phyloP scores from a whole-genome alignment of 2,113 vertebrate species.

The Chaetorhynchus papuensis region DNA sequence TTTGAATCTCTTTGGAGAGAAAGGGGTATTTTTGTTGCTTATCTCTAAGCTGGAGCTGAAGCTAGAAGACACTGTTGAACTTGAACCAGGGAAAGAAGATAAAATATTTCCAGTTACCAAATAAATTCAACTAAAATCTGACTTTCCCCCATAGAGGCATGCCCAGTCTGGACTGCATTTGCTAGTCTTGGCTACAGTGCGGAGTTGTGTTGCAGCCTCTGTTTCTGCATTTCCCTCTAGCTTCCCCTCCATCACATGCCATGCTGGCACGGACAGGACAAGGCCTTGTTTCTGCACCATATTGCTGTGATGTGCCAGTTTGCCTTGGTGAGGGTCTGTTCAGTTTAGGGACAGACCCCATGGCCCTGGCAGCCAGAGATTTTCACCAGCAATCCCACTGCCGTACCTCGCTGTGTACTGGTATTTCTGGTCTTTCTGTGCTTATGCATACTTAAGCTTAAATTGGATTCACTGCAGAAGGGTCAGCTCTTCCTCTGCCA shows the following conservation, averaged over 20 bases:
- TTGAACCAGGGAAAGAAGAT: neutral
- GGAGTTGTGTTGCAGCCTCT: neutral
- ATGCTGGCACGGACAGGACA: neutral
- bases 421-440: neutral
- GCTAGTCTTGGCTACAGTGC: neutral
- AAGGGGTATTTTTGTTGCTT: neutral
- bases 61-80: neutral
- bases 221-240: neutral
- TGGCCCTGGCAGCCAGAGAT: neutral
- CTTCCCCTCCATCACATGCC: neutral
- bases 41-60: neutral
- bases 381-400: neutral
- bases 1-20: neutral
- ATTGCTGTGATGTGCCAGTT: neutral
- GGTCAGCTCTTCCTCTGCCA: neutral
- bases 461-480: neutral
- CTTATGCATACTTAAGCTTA: neutral
- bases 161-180: neutral
- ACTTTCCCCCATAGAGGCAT: neutral
- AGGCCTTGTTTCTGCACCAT: neutral
- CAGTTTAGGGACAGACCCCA: neutral
- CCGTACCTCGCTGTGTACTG: neutral
- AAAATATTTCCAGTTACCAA: neutral
- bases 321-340: neutral
- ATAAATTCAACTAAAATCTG: neutral